A percentile compares a stretch with the other conserved stretches of the same genome.
Conservation (phyloP, 2,113 vertebrate genomes). For the Aegithalos caudatus region DNA sequence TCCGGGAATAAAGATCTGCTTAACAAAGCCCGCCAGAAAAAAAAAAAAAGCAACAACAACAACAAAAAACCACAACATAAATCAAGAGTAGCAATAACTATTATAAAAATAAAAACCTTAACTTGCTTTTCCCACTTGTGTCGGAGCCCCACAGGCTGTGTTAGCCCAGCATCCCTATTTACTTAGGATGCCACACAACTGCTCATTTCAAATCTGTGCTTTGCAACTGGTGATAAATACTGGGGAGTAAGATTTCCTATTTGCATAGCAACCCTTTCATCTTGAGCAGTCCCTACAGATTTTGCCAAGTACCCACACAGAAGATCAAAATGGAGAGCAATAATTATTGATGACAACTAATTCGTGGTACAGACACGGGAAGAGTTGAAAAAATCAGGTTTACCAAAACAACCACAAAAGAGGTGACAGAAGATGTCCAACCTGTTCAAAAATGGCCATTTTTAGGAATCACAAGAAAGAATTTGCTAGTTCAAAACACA, state of each 20-base stretch:
- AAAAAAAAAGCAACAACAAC: slow-evolving; percentile 55
- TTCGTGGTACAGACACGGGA: not conserved
- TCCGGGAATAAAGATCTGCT: slow-evolving; percentile 59
- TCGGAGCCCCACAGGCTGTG: not conserved
- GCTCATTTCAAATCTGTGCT: slow-evolving; percentile 46
- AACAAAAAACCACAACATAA: not conserved
- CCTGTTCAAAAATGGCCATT: not conserved
- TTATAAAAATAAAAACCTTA: slow-evolving; percentile 64
- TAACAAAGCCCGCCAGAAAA: slow-evolving; percentile 30
- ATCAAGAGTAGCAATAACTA: slow-evolving; percentile 40
- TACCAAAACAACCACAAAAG: not conserved
- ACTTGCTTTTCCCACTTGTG: slow-evolving; percentile 45
- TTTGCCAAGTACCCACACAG: not conserved
- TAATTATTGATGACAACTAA: not conserved
- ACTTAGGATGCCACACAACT: slow-evolving; percentile 26
- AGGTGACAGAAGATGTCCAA: not conserved
- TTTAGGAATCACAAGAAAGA: not conserved
- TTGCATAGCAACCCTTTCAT: not conserved
- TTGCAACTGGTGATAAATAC: slow-evolving; percentile 16
- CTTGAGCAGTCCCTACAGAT: not conserved
- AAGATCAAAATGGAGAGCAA: not conserved
- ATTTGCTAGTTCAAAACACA: not conserved
- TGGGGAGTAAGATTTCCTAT: slow-evolving; percentile 8
- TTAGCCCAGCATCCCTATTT: slow-evolving; percentile 48
- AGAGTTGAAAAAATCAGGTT: not conserved